Evolutionary conservation across 2,113 vertebrate genomes (phyloP).

Genomic region (Morone saxatilis): DNA sequence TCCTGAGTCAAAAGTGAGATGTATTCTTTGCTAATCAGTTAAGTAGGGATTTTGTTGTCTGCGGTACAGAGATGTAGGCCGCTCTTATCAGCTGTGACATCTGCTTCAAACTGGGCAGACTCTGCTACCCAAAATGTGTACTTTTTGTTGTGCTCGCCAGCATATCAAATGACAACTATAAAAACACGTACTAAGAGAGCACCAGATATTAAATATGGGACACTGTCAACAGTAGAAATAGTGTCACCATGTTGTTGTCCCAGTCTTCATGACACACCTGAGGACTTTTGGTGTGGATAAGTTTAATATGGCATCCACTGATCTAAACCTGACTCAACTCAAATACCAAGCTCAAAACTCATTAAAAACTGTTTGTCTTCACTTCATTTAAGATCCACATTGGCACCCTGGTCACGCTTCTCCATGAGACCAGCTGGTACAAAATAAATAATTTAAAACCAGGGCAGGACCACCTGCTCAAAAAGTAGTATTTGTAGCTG

Average conservation of each 20-base stretch:
- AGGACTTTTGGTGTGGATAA: not conserved
- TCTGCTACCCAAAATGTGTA: not conserved
- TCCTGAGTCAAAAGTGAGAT: conserved; percentile 29
- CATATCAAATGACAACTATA: not conserved
- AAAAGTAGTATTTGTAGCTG: conserved; percentile 17
- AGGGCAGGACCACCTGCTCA: conserved; percentile 1
- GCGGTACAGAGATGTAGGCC: conserved; percentile 20
- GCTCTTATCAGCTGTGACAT: conserved; percentile 28
- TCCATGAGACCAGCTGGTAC: conserved; percentile 2
- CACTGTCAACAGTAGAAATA: not conserved
- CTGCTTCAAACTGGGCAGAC: conserved; percentile 18
- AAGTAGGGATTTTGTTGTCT: conserved; percentile 50
- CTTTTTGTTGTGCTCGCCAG: not conserved
- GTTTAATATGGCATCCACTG: not conserved
- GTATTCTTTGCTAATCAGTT: conserved; percentile 50
- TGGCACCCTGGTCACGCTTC: not conserved
- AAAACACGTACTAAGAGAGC: not conserved
- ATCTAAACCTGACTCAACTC: not conserved
- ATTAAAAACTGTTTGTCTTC: not conserved
- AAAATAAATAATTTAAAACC: conserved; percentile 41
- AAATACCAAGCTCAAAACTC: not conserved
- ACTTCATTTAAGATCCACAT: not conserved
- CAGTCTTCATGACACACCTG: not conserved
- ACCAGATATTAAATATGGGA: not conserved
- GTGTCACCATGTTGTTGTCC: not conserved